Conservation (phyloP, 2,113 vertebrate species). For the Agapornis roseicollis region DNA sequence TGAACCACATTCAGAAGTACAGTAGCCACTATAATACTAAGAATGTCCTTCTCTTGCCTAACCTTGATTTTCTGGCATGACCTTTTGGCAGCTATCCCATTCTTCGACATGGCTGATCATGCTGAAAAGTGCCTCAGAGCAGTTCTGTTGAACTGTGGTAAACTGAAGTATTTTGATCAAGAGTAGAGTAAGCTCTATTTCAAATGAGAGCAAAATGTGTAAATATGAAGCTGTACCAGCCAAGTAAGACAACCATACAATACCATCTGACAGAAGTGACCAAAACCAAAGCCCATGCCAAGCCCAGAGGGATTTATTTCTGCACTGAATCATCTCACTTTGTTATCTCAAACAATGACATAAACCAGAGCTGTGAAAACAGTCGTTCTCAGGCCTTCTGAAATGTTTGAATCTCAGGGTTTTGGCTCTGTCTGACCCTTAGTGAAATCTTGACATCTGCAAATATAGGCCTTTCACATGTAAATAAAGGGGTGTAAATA, state of each 20-base stretch:
- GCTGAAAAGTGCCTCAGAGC: neutral
- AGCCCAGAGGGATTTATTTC: neutral
- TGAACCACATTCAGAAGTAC: neutral
- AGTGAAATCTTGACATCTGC: conserved; percentile 46
- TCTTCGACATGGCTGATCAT: neutral
- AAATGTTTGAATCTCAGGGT: conserved; percentile 32
- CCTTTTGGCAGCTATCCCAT: neutral
- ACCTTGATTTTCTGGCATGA: neutral
- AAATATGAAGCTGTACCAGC: neutral
- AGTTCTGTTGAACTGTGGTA: neutral
- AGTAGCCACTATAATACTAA: neutral
- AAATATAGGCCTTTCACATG: conserved; percentile 54
- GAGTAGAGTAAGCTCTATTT: neutral
- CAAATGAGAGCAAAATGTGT: neutral
- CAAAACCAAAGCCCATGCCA: conserved; percentile 8
- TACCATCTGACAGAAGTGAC: neutral
- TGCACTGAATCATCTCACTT: conserved; percentile 33
- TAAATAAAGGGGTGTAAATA: conserved; percentile 38
- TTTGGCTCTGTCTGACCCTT: neutral
- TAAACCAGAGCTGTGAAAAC: conserved; percentile 8
- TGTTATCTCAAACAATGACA: conserved; percentile 17
- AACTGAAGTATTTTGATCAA: neutral
- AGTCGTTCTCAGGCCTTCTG: conserved; percentile 14
- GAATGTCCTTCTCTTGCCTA: neutral
- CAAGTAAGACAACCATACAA: neutral